Evolutionary conservation across 2,888 invertebrate species (phyloP).

Genomic region (Ernsta delagoae): DNA sequence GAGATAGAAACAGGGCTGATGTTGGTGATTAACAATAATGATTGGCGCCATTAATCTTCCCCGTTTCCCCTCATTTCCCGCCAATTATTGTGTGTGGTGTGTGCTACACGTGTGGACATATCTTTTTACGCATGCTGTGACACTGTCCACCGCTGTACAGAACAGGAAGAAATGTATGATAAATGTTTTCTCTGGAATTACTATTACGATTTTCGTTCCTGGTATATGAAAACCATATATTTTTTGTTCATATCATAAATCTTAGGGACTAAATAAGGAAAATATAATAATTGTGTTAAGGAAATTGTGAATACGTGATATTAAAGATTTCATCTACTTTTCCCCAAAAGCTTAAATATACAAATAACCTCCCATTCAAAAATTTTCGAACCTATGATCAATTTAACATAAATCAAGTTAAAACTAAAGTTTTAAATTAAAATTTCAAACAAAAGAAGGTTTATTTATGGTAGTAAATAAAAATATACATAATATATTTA

Average conservation of each 20-base stretch:
- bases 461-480: not conserved
- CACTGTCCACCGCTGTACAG: not conserved
- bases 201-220: not conserved
- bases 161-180: not conserved
- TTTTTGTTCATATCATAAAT: too few species aligned
- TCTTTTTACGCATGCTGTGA: not conserved
- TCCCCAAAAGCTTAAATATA: too few species aligned
- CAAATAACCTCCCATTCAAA: too few species aligned
- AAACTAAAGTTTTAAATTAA: too few species aligned
- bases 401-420: too few species aligned
- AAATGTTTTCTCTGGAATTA: not conserved
- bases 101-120: slow-evolving; percentile 29
- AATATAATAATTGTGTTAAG: too few species aligned
- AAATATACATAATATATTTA: not conserved
- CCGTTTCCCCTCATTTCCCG: slow-evolving; percentile 36
- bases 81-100: slow-evolving; percentile 38
- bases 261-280: too few species aligned
- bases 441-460: too few species aligned
- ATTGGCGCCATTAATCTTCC: slow-evolving; percentile 43
- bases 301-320: too few species aligned
- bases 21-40: slow-evolving; percentile 43
- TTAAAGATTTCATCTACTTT: too few species aligned
- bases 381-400: too few species aligned
- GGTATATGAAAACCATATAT: not conserved
- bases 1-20: slow-evolving; percentile 32